Base-by-base conservation (phyloP, 2,113 vertebrate species). In the Alectura lathami region DNA sequence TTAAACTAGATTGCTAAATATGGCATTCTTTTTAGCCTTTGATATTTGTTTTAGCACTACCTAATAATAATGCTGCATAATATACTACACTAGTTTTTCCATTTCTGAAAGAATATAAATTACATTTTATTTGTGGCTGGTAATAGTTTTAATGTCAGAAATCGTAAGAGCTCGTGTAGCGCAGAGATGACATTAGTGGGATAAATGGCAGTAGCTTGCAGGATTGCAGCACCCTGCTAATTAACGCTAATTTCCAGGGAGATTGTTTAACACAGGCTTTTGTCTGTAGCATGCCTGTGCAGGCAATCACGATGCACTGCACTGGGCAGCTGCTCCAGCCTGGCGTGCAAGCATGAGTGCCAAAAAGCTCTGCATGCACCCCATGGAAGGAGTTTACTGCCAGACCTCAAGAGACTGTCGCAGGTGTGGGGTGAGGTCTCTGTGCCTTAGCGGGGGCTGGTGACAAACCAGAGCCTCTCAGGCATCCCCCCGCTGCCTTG, bases 301-400 rank as follows among this genome's bases (percentile, higher is more conserved):
- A 63, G 47, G 50, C 69, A 59, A 75, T 36, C 0, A 0, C 40
- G 63, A 59, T 1, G 3, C 34, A 64, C 30, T 66, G 26, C 67
- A 1, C 3, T 1, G 2, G 38, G n/a, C 8, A 16, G 15, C 53
- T 45, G 27, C 36, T 66, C 63, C 66, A 67, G 73, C 45, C n/a
- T 26, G 32, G 43, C 1, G 2, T 40, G 18, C 0, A 2, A 36
- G 24, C 47, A n/a, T 0, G 0, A 1, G 1, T 27, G 38, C 60
- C 51, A 2, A 13, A 82, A 82, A 32, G 9, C 42, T 62, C 69
- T 48, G 47, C 27, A 2, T 48, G 40, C 5, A 30, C 36, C 21
- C 17, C 69, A 3, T 4, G 21, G 34, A 42, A 69, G 63, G 13
- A 69, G 13, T 63, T 79, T 64, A 3, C 51, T 9, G 10, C 27